Base-by-base conservation (phyloP, 2,888 invertebrate genomes). In the Oxystoma pomonae region DNA sequence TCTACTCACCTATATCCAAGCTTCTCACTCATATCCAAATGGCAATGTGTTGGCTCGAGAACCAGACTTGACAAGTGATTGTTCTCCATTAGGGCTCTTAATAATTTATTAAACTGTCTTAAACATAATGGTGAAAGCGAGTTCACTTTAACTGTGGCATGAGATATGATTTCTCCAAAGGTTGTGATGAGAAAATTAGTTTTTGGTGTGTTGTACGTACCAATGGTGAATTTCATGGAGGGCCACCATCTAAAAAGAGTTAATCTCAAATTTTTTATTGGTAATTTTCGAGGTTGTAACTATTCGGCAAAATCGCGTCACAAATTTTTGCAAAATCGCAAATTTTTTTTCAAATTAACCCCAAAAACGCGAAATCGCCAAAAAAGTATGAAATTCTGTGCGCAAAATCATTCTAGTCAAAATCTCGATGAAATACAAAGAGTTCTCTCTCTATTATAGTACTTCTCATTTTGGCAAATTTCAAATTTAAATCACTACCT, bases 21-120 rank as follows among this genome's bases (percentile, higher is more conserved):
- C 12, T 35, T 35, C 35, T 35, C 35, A 35, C 35, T 35, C 35
- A 35, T 35, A 67, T 77, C 76, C 61, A 80, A 74, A 65, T 76
- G 76, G 68, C 79, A 80, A 73, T 80, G 79, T 18, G 76, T 74
- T 49, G 81, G 80, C 74, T 80, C 78, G 51, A 81, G 69, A 55
- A 77, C 71, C 57, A 81, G 68, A 58, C 77, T 75, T 60, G 72
- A 76, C 57, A 81, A 69, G 69, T 79, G 78, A 65, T 76, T 75
- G 70, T 80, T 81, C 60, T 73, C 72, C 58, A 70, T 72, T 63
- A 81, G 72, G 63, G 73, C 71, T 67, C 76, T 73, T 66, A 81
- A 69, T 61, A 81, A 73, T 63, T 70, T 67, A 58, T 78, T 71
- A 67, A 81, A 77, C 69, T 80, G 79, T 53, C 74, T 73, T 57